Evolutionary conservation across 2,797 vertebrate species (phyloP).

Genomic region (Paramormyrops hopkinsi): DNA sequence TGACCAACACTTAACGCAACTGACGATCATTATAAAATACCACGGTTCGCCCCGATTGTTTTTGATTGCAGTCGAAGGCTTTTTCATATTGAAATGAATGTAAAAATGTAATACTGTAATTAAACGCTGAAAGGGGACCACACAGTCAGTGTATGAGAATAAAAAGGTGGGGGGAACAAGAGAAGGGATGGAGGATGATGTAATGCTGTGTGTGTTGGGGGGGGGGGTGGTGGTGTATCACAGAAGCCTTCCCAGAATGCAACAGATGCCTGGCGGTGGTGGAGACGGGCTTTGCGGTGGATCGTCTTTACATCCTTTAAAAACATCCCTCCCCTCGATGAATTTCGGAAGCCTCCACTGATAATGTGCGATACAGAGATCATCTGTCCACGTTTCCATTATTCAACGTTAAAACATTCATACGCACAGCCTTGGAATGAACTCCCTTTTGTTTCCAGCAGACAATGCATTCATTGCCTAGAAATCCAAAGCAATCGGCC

Average conservation of each 20-base stretch:
- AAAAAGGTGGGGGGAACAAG: background rate
- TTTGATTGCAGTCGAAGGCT: background rate
- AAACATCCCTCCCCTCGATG: background rate
- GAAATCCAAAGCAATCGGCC: background rate
- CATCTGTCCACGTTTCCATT: background rate
- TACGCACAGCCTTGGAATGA: background rate
- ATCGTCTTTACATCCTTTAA: background rate
- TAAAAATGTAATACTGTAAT: constrained; percentile 4
- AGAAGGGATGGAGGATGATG: background rate
- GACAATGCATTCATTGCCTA: background rate
- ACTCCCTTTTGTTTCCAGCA: background rate
- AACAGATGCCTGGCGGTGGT: background rate
- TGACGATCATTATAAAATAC: background rate
- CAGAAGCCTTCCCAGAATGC: background rate
- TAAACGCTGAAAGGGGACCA: background rate
- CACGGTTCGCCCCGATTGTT: background rate
- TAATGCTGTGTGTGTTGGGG: background rate
- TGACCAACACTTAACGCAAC: background rate
- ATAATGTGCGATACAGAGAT: background rate
- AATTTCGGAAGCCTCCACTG: background rate
- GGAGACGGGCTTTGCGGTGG: background rate
- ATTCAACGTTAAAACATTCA: background rate
- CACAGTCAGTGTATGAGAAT: background rate
- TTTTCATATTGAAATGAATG: constrained; percentile 9
- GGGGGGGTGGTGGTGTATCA: background rate